Evolutionary conservation across 2,888 invertebrate genomes (phyloP).

Genomic region (Artemia sinica): DNA sequence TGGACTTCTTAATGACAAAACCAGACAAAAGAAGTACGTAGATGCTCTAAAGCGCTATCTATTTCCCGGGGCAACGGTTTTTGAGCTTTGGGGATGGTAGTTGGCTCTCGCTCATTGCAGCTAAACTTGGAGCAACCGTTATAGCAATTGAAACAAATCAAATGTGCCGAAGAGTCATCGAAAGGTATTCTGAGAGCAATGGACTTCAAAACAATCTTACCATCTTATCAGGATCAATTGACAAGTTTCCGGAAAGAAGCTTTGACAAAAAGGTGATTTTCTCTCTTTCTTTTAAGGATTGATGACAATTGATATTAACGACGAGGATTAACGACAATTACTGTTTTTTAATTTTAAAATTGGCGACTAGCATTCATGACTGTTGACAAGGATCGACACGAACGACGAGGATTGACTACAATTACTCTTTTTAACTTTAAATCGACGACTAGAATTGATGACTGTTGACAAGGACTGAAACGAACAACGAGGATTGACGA

Average conservation of each 20-base stretch:
- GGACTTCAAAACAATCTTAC: constrained; percentile 42
- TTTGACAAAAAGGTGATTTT: constrained; percentile 24
- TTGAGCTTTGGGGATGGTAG: constrained; percentile 67
- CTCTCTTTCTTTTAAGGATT: neutral
- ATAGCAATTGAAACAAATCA: constrained; percentile 45
- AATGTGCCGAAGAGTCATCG: constrained; percentile 44
- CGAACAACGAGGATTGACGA: too few relatives aligned
- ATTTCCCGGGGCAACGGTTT: constrained; percentile 41
- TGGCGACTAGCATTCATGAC: too few relatives aligned
- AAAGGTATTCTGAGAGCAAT: constrained; percentile 48
- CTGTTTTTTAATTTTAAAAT: too few relatives aligned
- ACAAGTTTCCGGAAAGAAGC: constrained; percentile 27
- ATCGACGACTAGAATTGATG: too few relatives aligned
- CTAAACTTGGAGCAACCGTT: constrained; percentile 50
- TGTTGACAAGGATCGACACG: too few relatives aligned
- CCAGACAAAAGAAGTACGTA: constrained; percentile 47
- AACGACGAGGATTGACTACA: too few relatives aligned
- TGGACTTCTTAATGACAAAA: constrained; percentile 61
- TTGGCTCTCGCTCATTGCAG: constrained; percentile 52
- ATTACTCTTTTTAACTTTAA: too few relatives aligned
- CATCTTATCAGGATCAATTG: constrained; percentile 38
- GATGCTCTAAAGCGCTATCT: constrained; percentile 44
- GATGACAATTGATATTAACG: neutral
- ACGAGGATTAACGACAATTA: too few relatives aligned
- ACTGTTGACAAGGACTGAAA: too few relatives aligned